phyloP scores from a whole-genome alignment of 2,888 invertebrate genomes.

The Craniophora ligustri region DNA sequence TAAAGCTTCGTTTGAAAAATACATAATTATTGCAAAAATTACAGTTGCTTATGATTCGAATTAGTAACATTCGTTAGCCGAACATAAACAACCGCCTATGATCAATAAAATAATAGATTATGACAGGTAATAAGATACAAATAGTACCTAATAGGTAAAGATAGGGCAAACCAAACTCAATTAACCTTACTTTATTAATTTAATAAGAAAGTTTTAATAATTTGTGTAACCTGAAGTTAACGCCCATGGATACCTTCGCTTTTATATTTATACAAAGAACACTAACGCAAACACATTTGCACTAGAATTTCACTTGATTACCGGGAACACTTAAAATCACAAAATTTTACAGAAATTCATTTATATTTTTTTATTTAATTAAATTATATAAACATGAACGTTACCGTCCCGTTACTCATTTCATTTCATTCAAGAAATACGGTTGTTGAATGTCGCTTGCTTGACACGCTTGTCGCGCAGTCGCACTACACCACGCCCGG shows the following conservation, averaged over 20 bases:
- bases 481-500: slow-evolving; percentile 87
- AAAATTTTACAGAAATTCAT: slow-evolving; percentile 54
- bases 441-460: no score
- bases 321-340: slow-evolving; percentile 34
- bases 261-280: slow-evolving; percentile 59
- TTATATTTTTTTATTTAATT: slow-evolving; percentile 64
- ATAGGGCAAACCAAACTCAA: slow-evolving; percentile 55
- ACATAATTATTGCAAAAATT: neutral
- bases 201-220: slow-evolving; percentile 79
- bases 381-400: slow-evolving; percentile 74
- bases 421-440: slow-evolving; percentile 76
- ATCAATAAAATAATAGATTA: slow-evolving; percentile 47
- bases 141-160: slow-evolving; percentile 21
- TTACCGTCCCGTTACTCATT: slow-evolving; percentile 77
- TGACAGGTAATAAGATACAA: slow-evolving; percentile 27
- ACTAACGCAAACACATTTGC: slow-evolving; percentile 57
- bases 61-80: slow-evolving; percentile 50
- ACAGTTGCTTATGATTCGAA: slow-evolving; percentile 50
- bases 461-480: slow-evolving; percentile 77
- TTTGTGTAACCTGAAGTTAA: slow-evolving; percentile 82
- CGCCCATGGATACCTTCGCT: slow-evolving; percentile 82
- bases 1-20: no score
- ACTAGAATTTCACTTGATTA: slow-evolving; percentile 54
- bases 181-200: slow-evolving; percentile 78
- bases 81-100: slow-evolving; percentile 56